Evolutionary conservation across 2,888 invertebrate species (phyloP), one percentile per base, ranked within the genome.

Genomic region (Deilephila elpenor): DNA sequence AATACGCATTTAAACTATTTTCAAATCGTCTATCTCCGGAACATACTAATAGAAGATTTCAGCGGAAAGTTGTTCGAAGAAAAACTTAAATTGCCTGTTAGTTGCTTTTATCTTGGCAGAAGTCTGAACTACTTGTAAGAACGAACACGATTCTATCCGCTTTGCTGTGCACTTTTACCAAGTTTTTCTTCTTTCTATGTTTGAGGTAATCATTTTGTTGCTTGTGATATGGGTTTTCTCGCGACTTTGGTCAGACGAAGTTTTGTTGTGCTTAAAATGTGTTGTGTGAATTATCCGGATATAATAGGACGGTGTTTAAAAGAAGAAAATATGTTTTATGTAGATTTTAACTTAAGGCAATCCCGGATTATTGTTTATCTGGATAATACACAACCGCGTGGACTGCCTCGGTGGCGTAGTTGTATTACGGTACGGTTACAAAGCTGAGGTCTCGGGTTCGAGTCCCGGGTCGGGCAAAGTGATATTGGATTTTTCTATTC

Each of bases 1-100:
- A 44, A 14, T 14, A 11, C 11, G 11, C 44, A 44, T 56, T 56
- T 56, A 56, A 56, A n/a, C 56, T n/a, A 64, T 37, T 34, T 64
- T 7, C 2, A 25, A 67, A 67, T 25, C 5, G 5, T 25, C 5
- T 5, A 59, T 67, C 25, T 19, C 25, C 17, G 34, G 34, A 7
- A 56, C 25, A 64, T 20, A 64, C 8, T 32, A 51, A 29, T 67
- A 34, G 20, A 34, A 53, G 44, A 61, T 62, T 71, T 74, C 70
- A 72, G 53, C 56, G 56, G 73, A 78, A 75, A 74, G 62, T 67
- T 74, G 29, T 74, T 78, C 77, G 76, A 73, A 79, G 86, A 86
- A 88, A 87, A 91, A 92, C 90, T 92, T 92, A 90, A 91, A 92
- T 92, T 92, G 91, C 84, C 85, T 87, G 88, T 89, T 90, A 90